Evolutionary conservation across 1,140 invertebrate genomes (phyloP).

Genomic region (Archivesica marissinica): DNA sequence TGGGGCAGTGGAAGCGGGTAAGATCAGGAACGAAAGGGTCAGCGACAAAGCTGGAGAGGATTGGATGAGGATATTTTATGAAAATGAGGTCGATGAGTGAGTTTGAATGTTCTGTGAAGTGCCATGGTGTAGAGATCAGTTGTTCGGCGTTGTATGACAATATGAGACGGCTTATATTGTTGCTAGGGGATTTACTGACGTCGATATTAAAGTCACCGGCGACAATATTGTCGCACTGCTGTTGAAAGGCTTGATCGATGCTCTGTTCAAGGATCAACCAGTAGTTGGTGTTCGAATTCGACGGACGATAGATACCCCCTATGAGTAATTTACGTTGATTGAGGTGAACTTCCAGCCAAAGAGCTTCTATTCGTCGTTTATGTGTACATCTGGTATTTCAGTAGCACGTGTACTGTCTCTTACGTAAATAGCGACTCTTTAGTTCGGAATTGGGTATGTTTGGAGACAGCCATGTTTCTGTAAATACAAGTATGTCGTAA

Average conservation of each 20-base stretch:
- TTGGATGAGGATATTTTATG: too few species aligned
- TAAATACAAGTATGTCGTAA: too few species aligned
- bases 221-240: conserved; percentile 10
- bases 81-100: too few species aligned
- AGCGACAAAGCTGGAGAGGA: too few species aligned
- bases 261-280: conserved; percentile 24
- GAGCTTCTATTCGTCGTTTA: neutral
- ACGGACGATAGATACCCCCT: conserved; percentile 17
- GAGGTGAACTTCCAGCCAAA: conserved; percentile 29
- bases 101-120: too few species aligned
- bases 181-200: neutral
- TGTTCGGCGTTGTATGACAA: conserved; percentile 5
- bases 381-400: neutral
- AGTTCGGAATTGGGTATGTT: too few species aligned
- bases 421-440: conserved; percentile 11
- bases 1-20: too few species aligned
- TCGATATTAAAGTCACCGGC: conserved; percentile 18
- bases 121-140: too few species aligned
- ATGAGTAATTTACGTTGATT: conserved; percentile 3
- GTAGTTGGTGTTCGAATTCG: conserved; percentile 19
- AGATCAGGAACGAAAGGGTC: too few species aligned
- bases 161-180: neutral
- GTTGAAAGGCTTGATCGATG: conserved; percentile 6
- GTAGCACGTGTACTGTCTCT: neutral
- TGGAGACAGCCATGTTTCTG: too few species aligned